A percentile compares a stretch with the other conserved stretches of the same genome.
These are phyloP conservation scores for Protonibea diacanthus DNA, from an alignment of 2,797 vertebrate species.

Conservation along the genomic window DNA sequence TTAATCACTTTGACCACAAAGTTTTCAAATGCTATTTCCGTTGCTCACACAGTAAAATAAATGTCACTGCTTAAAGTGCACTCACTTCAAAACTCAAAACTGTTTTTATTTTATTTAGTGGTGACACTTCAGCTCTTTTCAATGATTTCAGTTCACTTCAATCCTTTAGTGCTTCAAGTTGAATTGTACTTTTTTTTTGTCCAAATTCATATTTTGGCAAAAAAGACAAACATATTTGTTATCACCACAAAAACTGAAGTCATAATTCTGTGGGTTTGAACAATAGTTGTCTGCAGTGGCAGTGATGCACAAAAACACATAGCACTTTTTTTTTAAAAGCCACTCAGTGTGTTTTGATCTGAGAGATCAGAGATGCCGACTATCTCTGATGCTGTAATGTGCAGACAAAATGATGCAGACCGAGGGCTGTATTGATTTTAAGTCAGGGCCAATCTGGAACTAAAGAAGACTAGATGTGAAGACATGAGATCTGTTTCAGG, in stretches of 20 bases:
- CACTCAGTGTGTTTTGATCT: background rate
- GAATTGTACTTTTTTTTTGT: background rate
- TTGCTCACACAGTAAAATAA: background rate
- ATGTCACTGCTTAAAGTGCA: background rate
- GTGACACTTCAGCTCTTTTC: background rate
- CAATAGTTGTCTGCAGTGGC: background rate
- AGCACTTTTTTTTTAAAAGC: too few species aligned
- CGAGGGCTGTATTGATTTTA: background rate
- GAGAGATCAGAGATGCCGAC: background rate
- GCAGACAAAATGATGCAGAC: constrained; percentile 9
- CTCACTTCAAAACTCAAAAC: background rate
- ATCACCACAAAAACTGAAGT: background rate
- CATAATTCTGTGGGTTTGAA: background rate
- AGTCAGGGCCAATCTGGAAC: background rate
- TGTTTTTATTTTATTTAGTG: background rate
- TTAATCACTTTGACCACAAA: background rate
- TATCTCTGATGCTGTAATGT: background rate
- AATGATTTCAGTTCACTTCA: background rate
- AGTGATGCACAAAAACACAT: background rate
- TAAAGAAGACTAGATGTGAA: background rate
- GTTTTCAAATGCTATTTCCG: background rate
- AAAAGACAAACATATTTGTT: background rate
- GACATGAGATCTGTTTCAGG: background rate
- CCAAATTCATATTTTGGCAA: background rate
- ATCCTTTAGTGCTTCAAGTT: background rate